Evolutionary conservation across 2,797 vertebrate genomes (phyloP).

Genomic region (Mormyrops boulengeri): DNA sequence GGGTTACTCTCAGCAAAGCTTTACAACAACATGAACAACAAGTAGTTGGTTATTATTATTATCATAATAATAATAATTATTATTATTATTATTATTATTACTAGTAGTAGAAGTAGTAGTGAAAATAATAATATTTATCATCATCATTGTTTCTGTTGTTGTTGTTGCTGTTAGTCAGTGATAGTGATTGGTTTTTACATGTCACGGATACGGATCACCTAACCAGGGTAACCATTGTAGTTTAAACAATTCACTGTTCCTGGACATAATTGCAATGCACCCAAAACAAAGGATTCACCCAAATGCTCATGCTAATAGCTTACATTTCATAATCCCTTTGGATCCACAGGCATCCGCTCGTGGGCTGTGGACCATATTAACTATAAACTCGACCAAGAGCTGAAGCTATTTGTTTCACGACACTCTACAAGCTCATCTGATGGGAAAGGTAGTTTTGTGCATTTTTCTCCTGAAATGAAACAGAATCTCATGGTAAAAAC

Average conservation of each 20-base stretch:
- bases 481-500: background rate
- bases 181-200: background rate
- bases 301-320: background rate
- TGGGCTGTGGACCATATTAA: constrained; percentile 91
- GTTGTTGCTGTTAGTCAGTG: background rate
- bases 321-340: constrained; percentile 27
- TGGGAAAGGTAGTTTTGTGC: constrained; percentile 73
- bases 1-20: background rate
- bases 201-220: background rate
- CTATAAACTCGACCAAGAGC: constrained; percentile 94
- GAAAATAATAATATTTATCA: background rate
- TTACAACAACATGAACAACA: background rate
- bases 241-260: background rate
- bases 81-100: background rate
- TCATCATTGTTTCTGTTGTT: background rate
- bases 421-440: constrained; percentile 92
- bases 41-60: background rate
- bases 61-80: background rate
- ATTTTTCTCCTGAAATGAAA: background rate
- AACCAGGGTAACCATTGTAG: background rate
- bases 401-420: constrained; percentile 94
- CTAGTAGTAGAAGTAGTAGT: background rate
- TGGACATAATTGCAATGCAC: background rate
- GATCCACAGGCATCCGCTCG: constrained; percentile 82
- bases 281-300: background rate